Conservation (phyloP, 2,797 vertebrate species). For the Discoglossus pictus region DNA sequence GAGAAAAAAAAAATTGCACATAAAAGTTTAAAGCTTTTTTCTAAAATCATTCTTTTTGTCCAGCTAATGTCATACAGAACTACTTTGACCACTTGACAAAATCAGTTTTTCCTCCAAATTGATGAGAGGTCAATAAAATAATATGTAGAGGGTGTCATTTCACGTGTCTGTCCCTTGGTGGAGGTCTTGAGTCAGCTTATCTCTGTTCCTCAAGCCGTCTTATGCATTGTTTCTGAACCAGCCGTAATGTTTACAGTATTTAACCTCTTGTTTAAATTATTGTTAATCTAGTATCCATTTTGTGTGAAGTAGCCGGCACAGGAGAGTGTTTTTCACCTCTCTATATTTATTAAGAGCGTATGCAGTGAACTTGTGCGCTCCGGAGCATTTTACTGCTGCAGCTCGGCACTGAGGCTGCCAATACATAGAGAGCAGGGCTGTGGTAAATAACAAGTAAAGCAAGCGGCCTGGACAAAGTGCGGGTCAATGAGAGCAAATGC, state of each 20-base stretch:
- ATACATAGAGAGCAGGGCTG: neutral
- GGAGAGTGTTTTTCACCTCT: conserved; percentile 28
- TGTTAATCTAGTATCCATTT: conserved; percentile 54
- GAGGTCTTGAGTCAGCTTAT: conserved; percentile 76
- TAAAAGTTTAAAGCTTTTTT: no score
- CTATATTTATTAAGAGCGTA: conserved; percentile 27
- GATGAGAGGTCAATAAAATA: conserved; percentile 65
- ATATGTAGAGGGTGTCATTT: conserved; percentile 63
- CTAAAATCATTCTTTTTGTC: no score
- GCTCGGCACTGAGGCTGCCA: neutral
- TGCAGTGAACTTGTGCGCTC: neutral
- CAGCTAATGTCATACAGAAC: no score
- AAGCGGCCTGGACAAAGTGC: conserved; percentile 22
- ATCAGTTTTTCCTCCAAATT: no score
- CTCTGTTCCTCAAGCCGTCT: conserved; percentile 52
- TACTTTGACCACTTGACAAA: no score
- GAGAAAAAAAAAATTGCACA: no score
- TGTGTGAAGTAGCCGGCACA: conserved; percentile 49
- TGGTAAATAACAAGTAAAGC: conserved; percentile 24
- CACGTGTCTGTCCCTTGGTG: conserved; percentile 74
- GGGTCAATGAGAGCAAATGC: conserved; percentile 25
- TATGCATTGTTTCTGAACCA: conserved; percentile 53
- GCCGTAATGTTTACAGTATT: conserved; percentile 62
- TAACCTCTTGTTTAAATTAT: conserved; percentile 65
- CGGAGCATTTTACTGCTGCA: neutral